phyloP scores from a whole-genome alignment of 2,113 vertebrate genomes.

The Meles meles region DNA sequence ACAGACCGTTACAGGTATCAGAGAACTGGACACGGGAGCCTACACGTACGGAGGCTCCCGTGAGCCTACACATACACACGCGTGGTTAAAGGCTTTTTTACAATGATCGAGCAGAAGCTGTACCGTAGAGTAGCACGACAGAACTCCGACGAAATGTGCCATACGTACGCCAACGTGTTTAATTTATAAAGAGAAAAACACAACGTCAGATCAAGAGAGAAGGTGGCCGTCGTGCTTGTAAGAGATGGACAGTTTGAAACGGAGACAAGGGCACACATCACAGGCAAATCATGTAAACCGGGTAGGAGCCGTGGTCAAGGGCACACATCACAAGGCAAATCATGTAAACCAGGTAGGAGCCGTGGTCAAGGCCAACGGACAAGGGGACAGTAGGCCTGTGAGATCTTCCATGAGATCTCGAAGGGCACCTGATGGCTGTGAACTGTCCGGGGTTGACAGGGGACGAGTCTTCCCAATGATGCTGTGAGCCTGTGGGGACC shows the following conservation, averaged over 20 bases:
- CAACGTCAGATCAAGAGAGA: not conserved
- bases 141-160: not conserved
- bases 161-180: not conserved
- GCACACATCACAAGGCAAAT: not conserved
- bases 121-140: not conserved
- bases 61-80: fast-evolving
- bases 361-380: not conserved
- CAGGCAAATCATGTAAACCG: not conserved
- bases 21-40: not conserved
- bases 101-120: not conserved
- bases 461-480: not conserved
- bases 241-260: not conserved
- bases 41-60: too few relatives aligned
- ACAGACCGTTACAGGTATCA: not conserved
- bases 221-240: not conserved
- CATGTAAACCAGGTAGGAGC: not conserved
- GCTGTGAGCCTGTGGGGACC: not conserved
- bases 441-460: not conserved
- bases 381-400: not conserved
- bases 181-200: not conserved
- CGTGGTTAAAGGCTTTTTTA: not conserved
- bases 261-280: not conserved
- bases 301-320: not conserved
- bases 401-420: not conserved
- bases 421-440: not conserved